These are phyloP conservation scores for Diloba caeruleocephala DNA, from an alignment of 2,888 invertebrate species.

Conservation along the genomic window DNA sequence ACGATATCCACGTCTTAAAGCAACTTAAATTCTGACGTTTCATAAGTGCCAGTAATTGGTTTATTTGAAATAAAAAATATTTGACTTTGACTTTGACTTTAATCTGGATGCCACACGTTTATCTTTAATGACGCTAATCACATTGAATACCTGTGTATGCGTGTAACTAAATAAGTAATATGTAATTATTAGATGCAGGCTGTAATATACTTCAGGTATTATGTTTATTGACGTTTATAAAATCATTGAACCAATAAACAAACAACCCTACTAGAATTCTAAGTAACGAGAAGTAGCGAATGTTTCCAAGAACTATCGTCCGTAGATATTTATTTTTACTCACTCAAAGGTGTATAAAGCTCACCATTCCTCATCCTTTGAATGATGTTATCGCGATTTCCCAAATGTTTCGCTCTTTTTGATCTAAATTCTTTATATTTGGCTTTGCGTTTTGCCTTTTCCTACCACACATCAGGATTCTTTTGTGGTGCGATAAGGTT, in stretches of 20 bases:
- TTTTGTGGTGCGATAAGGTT: conserved; percentile 78
- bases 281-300: conserved; percentile 33
- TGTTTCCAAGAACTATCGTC: conserved; percentile 37
- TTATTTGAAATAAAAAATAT: too few species aligned
- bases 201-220: too few species aligned
- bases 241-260: conserved; percentile 15
- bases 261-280: conserved; percentile 25
- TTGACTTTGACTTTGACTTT: too few species aligned
- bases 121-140: too few species aligned
- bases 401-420: conserved; percentile 85
- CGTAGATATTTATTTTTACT: conserved; percentile 77
- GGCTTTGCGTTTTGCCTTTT: conserved; percentile 77
- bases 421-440: conserved; percentile 84
- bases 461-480: conserved; percentile 79
- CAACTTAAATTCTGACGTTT: too few species aligned
- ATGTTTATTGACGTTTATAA: background rate
- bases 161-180: too few species aligned
- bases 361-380: conserved; percentile 83
- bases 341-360: conserved; percentile 82
- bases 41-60: too few species aligned
- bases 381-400: conserved; percentile 84
- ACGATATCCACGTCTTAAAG: too few species aligned
- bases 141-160: too few species aligned
- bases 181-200: too few species aligned
- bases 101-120: too few species aligned